Conservation (phyloP, 2,888 invertebrate species). For the Adelphocoris suturalis region DNA sequence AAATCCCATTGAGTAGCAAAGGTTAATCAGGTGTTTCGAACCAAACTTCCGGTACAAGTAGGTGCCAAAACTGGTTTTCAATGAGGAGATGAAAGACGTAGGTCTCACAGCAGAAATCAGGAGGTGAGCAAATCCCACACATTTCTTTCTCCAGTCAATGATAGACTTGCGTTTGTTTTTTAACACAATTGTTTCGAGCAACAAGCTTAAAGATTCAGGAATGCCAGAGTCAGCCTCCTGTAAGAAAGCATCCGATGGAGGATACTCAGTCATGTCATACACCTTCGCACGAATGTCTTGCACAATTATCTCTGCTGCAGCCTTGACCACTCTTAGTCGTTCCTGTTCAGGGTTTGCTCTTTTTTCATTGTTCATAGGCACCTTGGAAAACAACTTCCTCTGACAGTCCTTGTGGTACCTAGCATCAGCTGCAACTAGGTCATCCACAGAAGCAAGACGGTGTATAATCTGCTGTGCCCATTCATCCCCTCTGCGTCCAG, state of each 20-base stretch:
- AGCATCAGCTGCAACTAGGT: no score
- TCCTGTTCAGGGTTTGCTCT: no score
- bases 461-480: no score
- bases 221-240: not conserved
- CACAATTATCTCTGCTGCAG: no score
- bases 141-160: slow-evolving; percentile 24
- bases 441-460: no score
- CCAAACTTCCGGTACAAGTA: slow-evolving; percentile 24
- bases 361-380: no score
- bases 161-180: slow-evolving; percentile 25
- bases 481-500: no score
- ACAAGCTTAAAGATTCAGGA: not conserved
- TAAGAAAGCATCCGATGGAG: not conserved
- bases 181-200: not conserved
- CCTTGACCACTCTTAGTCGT: no score
- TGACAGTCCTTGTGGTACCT: no score
- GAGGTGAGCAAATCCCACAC: not conserved
- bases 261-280: no score
- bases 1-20: not conserved
- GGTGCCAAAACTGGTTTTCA: not conserved
- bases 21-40: not conserved
- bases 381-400: no score
- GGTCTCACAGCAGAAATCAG: slow-evolving; percentile 2
- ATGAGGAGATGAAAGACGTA: not conserved
- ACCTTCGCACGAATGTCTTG: no score